A percentile compares a stretch with the other conserved stretches of the same genome.
Evolutionary conservation across 2,113 vertebrate genomes (phyloP).

Genomic region (Notarius lentiginosus): DNA sequence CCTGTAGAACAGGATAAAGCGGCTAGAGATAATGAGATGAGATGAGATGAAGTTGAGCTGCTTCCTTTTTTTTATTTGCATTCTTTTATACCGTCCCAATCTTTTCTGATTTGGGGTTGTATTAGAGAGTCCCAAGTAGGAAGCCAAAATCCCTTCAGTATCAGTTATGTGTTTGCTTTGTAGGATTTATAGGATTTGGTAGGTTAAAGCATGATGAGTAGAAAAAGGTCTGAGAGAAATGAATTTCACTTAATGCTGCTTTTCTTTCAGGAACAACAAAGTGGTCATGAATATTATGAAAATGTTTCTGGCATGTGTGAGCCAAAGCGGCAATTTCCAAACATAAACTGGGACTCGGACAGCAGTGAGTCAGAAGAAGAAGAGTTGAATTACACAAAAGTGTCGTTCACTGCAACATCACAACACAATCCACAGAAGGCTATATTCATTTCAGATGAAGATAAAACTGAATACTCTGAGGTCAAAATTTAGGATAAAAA

Average conservation of each 20-base stretch:
- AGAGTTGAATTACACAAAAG: slow-evolving; percentile 56
- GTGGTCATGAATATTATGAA: slow-evolving; percentile 58
- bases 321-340: background rate
- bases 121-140: background rate
- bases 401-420: slow-evolving; percentile 49
- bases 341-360: slow-evolving; percentile 49
- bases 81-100: too few species aligned
- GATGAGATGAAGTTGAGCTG: too few species aligned
- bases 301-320: slow-evolving; percentile 43
- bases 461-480: slow-evolving; percentile 54
- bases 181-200: background rate
- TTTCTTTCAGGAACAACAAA: slow-evolving; percentile 35
- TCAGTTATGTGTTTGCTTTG: background rate
- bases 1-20: too few species aligned
- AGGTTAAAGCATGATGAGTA: background rate
- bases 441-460: slow-evolving; percentile 51
- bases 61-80: too few species aligned
- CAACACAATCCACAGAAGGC: background rate
- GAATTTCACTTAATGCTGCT: background rate
- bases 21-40: too few species aligned
- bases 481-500: slow-evolving; percentile 52
- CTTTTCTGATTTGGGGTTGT: background rate
- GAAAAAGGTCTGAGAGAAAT: background rate
- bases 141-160: background rate
- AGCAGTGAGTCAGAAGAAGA: slow-evolving; percentile 60